A percentile compares a stretch with the other conserved stretches of the same genome.
Evolutionary conservation across 92 coral and sea anemone species (phyloP).

Genomic region (Chrysogorgia sp.): DNA sequence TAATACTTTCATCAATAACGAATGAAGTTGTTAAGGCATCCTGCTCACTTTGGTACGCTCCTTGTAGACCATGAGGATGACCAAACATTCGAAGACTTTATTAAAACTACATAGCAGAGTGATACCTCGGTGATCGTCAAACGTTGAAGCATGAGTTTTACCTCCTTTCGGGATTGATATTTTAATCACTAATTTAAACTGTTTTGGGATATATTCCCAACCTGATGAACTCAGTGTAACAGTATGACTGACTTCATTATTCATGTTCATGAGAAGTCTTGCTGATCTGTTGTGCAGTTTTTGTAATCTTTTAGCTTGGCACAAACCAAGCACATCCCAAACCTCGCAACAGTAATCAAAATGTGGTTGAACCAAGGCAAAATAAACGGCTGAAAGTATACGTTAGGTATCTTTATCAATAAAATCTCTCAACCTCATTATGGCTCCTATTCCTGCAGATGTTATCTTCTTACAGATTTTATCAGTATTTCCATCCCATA

Average conservation of each 20-base stretch:
- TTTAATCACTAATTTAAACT: neutral
- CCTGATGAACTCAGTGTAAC: too few species aligned
- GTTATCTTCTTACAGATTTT: constrained; percentile 2
- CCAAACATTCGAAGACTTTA: too few species aligned
- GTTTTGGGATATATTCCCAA: too few species aligned
- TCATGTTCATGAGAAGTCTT: too few species aligned
- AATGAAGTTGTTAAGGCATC: too few species aligned
- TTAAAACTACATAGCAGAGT: too few species aligned
- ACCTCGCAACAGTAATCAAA: constrained; percentile 22
- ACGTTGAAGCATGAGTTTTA: too few species aligned
- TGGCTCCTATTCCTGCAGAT: neutral
- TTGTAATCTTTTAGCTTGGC: constrained; percentile 7
- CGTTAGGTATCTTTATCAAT: constrained; percentile 4
- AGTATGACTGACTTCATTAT: too few species aligned
- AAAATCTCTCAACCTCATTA: neutral
- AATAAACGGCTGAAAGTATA: constrained; percentile 3
- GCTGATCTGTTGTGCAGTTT: constrained; percentile 20
- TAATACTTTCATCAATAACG: too few species aligned
- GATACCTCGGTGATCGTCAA: neutral
- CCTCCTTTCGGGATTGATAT: neutral
- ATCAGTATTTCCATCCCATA: neutral
- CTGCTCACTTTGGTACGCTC: too few species aligned
- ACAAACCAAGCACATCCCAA: constrained; percentile 26
- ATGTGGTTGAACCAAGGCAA: neutral
- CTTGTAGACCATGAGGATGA: too few species aligned